Conservation (phyloP, 2,888 invertebrate genomes). For the Machimus rusticus region DNA sequence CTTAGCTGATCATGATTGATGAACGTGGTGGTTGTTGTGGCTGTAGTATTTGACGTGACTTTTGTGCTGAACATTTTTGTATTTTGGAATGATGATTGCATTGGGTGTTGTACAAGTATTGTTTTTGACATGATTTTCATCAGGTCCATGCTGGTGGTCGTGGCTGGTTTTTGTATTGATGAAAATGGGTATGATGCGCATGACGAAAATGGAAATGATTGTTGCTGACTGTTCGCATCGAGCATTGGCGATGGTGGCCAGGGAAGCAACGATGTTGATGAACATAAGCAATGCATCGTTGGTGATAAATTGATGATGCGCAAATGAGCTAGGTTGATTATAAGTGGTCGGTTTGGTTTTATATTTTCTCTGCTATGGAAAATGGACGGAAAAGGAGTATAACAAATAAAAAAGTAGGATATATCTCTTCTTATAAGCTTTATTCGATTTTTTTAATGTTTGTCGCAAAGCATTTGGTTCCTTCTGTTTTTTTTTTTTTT, state of each 20-base stretch:
- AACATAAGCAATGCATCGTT: conserved; percentile 1
- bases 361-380: conserved; percentile 50
- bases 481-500: not conserved
- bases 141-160: conserved; percentile 36
- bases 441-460: not conserved
- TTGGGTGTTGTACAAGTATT: conserved; percentile 21
- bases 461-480: not conserved
- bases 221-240: not conserved
- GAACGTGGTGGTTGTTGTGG: conserved; percentile 36
- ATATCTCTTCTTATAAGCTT: not conserved
- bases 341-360: conserved; percentile 50
- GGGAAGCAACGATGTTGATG: conserved; percentile 18
- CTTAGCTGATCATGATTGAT: conserved; percentile 40
- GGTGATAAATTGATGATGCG: conserved; percentile 49
- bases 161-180: conserved; percentile 19
- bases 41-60: conserved; percentile 37
- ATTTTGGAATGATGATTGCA: conserved; percentile 15
- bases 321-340: conserved; percentile 52
- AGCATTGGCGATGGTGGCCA: not conserved
- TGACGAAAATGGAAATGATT: conserved; percentile 18
- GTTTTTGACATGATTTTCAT: conserved; percentile 35
- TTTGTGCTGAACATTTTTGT: conserved; percentile 35
- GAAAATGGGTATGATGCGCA: not conserved
- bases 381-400: conserved; percentile 18
- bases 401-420: not conserved